Evolutionary conservation across 37 sponge, comb jelly and placozoan genomes (phyloP).

Genomic region (Eunapius fragilis): DNA sequence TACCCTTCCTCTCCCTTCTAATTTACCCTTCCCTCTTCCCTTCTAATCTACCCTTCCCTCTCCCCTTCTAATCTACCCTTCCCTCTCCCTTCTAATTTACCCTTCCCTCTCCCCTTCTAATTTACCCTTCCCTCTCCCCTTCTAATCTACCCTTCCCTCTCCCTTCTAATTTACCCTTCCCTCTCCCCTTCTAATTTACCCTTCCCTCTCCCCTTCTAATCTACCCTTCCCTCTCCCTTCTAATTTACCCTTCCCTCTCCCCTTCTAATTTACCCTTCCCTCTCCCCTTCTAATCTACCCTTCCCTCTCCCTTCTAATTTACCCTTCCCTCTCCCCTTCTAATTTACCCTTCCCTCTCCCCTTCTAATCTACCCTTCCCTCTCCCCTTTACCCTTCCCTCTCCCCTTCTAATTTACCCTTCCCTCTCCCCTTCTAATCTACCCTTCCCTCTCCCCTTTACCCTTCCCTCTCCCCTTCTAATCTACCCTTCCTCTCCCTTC

Average conservation of each 20-base stretch:
- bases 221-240: conserved; percentile 46
- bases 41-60: conserved; percentile 47
- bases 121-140: not conserved
- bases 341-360: not conserved
- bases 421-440: conserved; percentile 8
- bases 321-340: not conserved
- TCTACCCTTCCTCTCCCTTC: conserved; percentile 45
- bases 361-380: not conserved
- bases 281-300: not conserved
- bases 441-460: conserved; percentile 21
- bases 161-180: conserved; percentile 48
- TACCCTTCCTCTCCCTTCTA: no score
- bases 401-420: not conserved
- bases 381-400: not conserved
- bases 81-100: not conserved
- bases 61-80: not conserved
- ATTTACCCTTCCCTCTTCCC: not conserved
- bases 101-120: not conserved
- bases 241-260: not conserved
- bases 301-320: not conserved
- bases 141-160: no score
- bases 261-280: conserved; percentile 48
- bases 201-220: not conserved
- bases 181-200: not conserved
- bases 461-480: not conserved